Evolutionary conservation across 1,140 invertebrate genomes (phyloP), one percentile per base, ranked within the genome.

Genomic region (Calliopsis andreniformis): DNA sequence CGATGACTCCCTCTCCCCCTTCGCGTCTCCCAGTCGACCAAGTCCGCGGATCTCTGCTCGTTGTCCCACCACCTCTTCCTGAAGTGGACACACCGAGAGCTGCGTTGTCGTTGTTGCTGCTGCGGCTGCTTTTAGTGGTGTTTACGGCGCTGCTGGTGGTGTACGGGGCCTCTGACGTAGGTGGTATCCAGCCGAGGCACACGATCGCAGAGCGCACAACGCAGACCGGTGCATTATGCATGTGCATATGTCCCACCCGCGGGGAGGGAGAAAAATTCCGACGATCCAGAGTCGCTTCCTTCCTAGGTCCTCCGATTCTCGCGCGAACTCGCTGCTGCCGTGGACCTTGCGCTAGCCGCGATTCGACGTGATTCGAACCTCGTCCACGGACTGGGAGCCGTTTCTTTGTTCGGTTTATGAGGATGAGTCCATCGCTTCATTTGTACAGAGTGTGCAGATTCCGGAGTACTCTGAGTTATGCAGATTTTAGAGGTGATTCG

Each of bases 1-100:
- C n/a, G n/a, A n/a, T n/a, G n/a, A n/a, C 73, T 82, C 79, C 58
- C 80, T 63, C 45, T 47, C 35, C 80, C 35, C 45, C 35, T 45
- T 58, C 56, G 58, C 72, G 76, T 72, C 58, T 80, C 75, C 73
- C 10, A 18, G 2, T 3, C 12, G 62, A 51, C 14, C 63, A 45
- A 4, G 20, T 14, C 32, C 47, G 30, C 53, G 32, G 42, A 45
- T 32, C 47, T 58, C 51, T 35, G 23, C 45, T 56, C 10, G 28
- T 5, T 43, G 23, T 42, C 59, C 32, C 56, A 39, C 72, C 59
- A 42, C 35, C 35, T 47, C 20, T 25, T 35, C 42, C 12, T 18
- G 55, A 7, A 56, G 49, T 18, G 62, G 51, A 67, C 62, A 45
- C 51, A n/a, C 35, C n/a, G 28, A 43, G 53, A 43, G 32, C 12